Conservation (phyloP, 2,113 vertebrate species). For the Gorsachius goisagi region DNA sequence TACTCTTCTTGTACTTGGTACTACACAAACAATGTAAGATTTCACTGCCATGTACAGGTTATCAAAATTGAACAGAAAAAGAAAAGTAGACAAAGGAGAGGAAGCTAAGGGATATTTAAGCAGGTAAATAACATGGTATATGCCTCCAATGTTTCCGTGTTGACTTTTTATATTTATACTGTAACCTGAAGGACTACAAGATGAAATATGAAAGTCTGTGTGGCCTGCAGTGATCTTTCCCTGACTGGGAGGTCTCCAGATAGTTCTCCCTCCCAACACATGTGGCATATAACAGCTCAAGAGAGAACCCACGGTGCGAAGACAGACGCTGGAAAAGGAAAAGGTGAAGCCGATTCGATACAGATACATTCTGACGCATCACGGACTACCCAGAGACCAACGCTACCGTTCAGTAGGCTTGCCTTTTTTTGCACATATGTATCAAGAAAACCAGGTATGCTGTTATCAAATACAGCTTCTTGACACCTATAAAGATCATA, state of each 20-base stretch:
- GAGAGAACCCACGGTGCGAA: neutral
- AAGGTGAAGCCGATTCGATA: neutral
- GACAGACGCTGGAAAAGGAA: neutral
- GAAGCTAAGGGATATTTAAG: neutral
- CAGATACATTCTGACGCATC: neutral
- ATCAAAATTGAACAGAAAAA: neutral
- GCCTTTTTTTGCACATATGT: neutral
- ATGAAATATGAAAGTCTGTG: neutral
- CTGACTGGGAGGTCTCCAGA: neutral
- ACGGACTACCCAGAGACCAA: neutral
- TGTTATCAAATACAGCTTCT: neutral
- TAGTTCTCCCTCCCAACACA: neutral
- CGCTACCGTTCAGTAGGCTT: neutral
- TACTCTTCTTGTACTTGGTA: neutral
- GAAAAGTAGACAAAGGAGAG: neutral
- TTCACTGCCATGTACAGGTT: accelerated
- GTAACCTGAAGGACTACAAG: neutral
- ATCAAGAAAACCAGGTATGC: neutral
- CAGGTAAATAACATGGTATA: neutral
- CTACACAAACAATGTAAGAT: neutral
- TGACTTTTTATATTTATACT: neutral
- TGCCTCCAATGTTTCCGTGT: neutral
- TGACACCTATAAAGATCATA: neutral
- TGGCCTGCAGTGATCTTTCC: neutral
- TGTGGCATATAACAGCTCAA: neutral